Evolutionary conservation across 2,797 vertebrate species (phyloP).

Genomic region (Helicolenus hilgendorfi): DNA sequence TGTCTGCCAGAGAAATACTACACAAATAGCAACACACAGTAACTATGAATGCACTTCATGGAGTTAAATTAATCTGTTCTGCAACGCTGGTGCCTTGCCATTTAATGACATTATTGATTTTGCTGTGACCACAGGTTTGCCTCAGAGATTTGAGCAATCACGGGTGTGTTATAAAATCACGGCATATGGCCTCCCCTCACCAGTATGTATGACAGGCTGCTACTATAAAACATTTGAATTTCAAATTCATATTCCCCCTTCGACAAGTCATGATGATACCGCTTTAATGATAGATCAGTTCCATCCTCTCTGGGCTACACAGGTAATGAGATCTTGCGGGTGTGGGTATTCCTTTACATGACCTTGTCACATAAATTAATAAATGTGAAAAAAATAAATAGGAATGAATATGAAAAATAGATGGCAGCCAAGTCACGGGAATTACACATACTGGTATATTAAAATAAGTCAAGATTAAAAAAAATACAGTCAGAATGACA

Average conservation of each 20-base stretch:
- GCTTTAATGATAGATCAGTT: slow-evolving; percentile 51
- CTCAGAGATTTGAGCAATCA: slow-evolving; percentile 28
- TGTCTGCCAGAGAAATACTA: background rate
- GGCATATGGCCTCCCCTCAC: background rate
- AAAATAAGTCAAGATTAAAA: background rate
- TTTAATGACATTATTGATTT: slow-evolving; percentile 55
- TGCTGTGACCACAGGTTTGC: slow-evolving; percentile 32
- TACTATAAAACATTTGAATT: slow-evolving; percentile 41
- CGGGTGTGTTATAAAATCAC: slow-evolving; percentile 12
- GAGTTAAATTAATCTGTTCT: background rate
- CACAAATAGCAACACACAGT: background rate
- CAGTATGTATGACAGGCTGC: slow-evolving; percentile 9
- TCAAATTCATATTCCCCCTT: slow-evolving; percentile 49
- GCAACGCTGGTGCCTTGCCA: background rate
- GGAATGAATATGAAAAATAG: slow-evolving; percentile 28
- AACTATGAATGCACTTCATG: background rate
- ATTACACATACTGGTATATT: background rate
- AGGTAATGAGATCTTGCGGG: slow-evolving; percentile 37
- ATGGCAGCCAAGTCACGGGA: background rate
- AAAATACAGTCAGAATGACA: background rate
- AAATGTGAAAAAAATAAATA: background rate
- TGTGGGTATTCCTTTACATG: background rate
- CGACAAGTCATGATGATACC: slow-evolving; percentile 7
- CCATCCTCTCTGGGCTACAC: background rate
- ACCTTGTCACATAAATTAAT: slow-evolving; percentile 18